Percentiles rank a stretch among this genome's conserved stretches.
These are phyloP conservation scores for Poeciliopsis infans DNA, from an alignment of 2,797 vertebrate species.

Conservation along the genomic window DNA sequence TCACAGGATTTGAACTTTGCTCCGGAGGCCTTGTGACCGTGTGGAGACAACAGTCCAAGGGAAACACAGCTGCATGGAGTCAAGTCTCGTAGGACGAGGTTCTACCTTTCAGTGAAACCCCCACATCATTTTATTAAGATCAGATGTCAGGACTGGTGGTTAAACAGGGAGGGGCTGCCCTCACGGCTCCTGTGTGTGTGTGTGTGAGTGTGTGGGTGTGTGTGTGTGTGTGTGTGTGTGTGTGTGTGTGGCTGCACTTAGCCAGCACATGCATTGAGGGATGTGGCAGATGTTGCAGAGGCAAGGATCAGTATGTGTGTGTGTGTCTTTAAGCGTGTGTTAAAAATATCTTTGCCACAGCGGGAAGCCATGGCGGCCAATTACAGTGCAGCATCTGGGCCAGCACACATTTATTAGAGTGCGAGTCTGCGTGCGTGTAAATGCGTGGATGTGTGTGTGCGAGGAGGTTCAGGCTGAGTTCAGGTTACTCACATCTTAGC, in stretches of 20 bases:
- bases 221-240: constrained; percentile 31
- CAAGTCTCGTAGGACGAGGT: constrained; percentile 51
- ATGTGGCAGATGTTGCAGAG: constrained; percentile 73
- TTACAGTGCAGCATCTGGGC: constrained; percentile 82
- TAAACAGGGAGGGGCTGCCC: constrained; percentile 69
- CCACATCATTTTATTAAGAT: constrained; percentile 70
- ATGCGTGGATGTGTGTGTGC: constrained; percentile 36
- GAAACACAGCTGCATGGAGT: constrained; percentile 52
- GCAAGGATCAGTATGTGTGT: constrained; percentile 60
- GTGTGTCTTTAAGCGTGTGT: constrained; percentile 60
- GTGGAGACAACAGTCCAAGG: constrained; percentile 39
- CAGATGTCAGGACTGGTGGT: constrained; percentile 72
- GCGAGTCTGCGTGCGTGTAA: constrained; percentile 31
- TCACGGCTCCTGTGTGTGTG: constrained; percentile 36
- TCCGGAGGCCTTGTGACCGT: constrained; percentile 31
- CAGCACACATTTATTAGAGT: constrained; percentile 74
- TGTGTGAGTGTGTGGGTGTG: constrained; percentile 23
- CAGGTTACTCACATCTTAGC: constrained; percentile 71
- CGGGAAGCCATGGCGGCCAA: constrained; percentile 81
- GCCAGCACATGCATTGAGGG: constrained; percentile 62
- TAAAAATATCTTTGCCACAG: constrained; percentile 82
- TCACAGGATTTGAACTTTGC: constrained; percentile 23
- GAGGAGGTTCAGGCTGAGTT: constrained; percentile 72
- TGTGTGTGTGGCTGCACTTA: constrained; percentile 44
- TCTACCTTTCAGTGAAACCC: constrained; percentile 46